Conservation (phyloP, 2,113 vertebrate genomes). For the Rhodinocichla rosea region DNA sequence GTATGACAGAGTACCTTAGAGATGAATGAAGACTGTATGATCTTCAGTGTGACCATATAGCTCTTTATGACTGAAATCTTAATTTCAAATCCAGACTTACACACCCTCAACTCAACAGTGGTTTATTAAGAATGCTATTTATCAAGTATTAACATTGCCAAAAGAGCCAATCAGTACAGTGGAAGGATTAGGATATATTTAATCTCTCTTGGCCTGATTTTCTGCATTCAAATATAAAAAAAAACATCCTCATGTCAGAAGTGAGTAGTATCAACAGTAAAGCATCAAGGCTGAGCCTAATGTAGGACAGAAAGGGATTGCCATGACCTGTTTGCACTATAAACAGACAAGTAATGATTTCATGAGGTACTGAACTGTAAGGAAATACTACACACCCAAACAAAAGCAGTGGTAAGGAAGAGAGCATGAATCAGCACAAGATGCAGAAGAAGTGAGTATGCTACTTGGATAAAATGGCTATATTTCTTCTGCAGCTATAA, state of each 20-base stretch:
- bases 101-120: rapidly evolving
- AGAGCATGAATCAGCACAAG: neutral
- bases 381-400: neutral
- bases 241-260: neutral
- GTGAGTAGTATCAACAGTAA: neutral
- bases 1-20: neutral
- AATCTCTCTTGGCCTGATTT: neutral
- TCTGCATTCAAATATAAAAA: neutral
- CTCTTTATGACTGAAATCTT: neutral
- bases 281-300: neutral
- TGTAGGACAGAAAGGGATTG: neutral
- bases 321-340: neutral
- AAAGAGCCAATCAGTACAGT: neutral
- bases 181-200: neutral
- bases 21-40: neutral
- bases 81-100: neutral
- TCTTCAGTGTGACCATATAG: neutral
- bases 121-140: neutral
- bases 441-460: neutral
- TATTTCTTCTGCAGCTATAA: neutral
- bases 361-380: neutral
- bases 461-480: neutral
- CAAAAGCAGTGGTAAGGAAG: neutral
- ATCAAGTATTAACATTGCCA: neutral
- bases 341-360: neutral